Base-by-base conservation (phyloP, 2,113 vertebrate species). In the Plecotus auritus region DNA sequence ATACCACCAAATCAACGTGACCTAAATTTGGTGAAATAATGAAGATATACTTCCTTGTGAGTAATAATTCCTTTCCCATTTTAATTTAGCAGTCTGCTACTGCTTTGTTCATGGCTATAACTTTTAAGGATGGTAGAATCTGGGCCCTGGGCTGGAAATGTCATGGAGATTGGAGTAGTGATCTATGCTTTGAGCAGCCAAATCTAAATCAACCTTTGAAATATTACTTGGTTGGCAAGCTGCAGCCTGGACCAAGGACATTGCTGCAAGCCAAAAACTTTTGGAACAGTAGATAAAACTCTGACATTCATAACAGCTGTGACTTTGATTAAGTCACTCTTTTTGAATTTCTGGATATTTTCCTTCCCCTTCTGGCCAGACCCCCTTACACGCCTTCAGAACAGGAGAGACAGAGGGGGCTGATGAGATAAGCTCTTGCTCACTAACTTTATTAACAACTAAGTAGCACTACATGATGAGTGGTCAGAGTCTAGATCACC, bases 171-270 rank as follows among this genome's bases (percentile, higher is more conserved):
- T 94, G 37, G 67, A 94, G 17, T 37, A 56, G 40, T 67, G 90
- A 96, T 96, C 80, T 93, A 77, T 88, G 74, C n/a, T 91, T 85
- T 18, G 47, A 88, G 40, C 22, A 90, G 89, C 84, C 89, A 96
- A 95, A 90, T 87, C 54, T 82, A 95, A 97, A 83, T 96, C 95
- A 97, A 78, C 37, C 49, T 96, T 94, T 96, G 92, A 94, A 97
- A 93, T 96, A 95, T 95, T 96, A 90, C 90, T 92, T 70, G 67
- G 42, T 95, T 97, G 92, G 82, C 88, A 94, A 90, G 76, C 94
- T 54, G 35, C 18, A 95, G 85, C 23, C 51, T 94, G 59, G 72
- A 94, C 88, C 49, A 91, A 94, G 89, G 93, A 93, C 42, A 72
- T 96, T 81, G 74, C 61, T 61, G 69, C 26, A 66, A 92, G 93